Evolutionary conservation across 2,797 vertebrate genomes (phyloP), one percentile per base, ranked within the genome.

Genomic region (Carduelis carduelis): DNA sequence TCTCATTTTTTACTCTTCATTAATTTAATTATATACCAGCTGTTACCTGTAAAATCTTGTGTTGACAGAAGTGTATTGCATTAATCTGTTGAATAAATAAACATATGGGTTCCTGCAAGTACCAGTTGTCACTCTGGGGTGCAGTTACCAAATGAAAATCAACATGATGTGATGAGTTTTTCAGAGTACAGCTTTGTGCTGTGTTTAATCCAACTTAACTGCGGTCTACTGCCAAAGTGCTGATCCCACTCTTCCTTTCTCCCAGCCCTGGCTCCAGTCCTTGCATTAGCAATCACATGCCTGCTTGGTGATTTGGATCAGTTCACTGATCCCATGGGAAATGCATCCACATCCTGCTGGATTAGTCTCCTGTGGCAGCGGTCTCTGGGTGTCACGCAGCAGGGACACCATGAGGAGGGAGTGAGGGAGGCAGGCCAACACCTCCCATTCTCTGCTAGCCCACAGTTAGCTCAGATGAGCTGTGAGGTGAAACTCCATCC

Each of bases 191-290:
- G 68, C 35, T 87, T 89, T 86, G 19, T 43, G 60, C 74, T 80
- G 20, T 7, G 0, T 49, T 93, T 92, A 89, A 93, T 89, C 41
- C 64, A 85, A 26, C 39, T 80, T 56, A 91, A 70, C 32, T 34
- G 63, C 8, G 3, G 65, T 61, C 83, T 89, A 79, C 66, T 92
- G 72, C 72, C 52, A 30, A 89, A 87, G 20, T 78, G 79, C 89
- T 87, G 87, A 92, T 83, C 57, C 79, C 50, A 69, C 87, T 88
- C 65, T 90, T 89, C 85, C 82, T 78, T 95, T 94, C 85, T 81
- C 76, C 34, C 49, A 64, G 64, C 60, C 24, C 76, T 60, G 76
- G 75, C 84, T 92, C 76, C 2, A 0, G 5, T 68, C 64, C 57
- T 86, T 81, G 72, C 85, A 39, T 91, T 91, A 90, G 53, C 43